Evolutionary conservation across 1,140 invertebrate genomes (phyloP), one percentile per base, ranked within the genome.

Genomic region (Listronotus oregonensis): DNA sequence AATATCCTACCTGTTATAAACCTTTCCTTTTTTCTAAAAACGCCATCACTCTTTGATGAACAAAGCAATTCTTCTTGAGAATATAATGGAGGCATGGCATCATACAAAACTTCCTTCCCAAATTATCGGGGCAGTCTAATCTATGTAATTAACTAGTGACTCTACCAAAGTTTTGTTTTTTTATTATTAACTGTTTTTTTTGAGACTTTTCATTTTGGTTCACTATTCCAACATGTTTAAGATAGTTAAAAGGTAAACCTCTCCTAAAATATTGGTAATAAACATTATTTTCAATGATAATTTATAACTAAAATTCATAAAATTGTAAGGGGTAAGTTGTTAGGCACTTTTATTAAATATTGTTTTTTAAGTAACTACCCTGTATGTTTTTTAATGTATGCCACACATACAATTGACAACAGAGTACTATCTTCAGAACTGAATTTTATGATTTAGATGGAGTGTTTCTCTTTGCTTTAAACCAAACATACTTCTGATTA

Each of bases 101-200:
- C 91, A 71, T 93, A 89, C 67, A 96, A 67, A 90, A 93, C 63
- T 87, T 83, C 72, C 90, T 93, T 1, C 87, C 90, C 81, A 96
- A 83, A 79, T 92, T 85, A 80, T 98, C 96, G 15, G 90, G 50
- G 90, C 92, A 21, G 80, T 97, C 94, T 43, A 96, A 17, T 92
- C 87, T 9, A 90, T 78, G 72, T 89, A 82, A 18, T 86, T 77
- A 34, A 87, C 77, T 63, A 94, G 71, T 70, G 85, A 85, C 11
- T 78, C 71, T 62, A 94, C 81, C 21, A 96, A 77, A 11, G 80
- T 58, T 86, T 82, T 0, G 92, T 75, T 68, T 85, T 83, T 82
- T 74, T 0, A 84, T 72, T 66, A 95, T 86, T 21, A 81, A 72
- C 3, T 76, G 72, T 65, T 88, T 82, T 21, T 82, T 75, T 27